Evolutionary conservation across 2,113 vertebrate species (phyloP).

Genomic region (Gulo gulo): DNA sequence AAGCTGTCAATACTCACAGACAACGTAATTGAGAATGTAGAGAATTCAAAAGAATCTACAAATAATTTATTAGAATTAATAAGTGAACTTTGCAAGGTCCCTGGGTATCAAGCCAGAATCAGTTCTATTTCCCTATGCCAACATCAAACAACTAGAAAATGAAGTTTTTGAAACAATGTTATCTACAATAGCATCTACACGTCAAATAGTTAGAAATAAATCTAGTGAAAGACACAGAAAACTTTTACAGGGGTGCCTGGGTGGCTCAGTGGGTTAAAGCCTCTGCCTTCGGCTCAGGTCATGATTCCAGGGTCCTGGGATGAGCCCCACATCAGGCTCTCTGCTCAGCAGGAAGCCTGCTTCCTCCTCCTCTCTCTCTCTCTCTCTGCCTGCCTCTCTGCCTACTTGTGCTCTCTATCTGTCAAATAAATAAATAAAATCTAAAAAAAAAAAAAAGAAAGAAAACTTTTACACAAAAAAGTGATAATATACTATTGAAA

Average conservation of each 20-base stretch:
- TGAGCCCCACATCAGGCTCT: no score
- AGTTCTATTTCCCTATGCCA: not conserved
- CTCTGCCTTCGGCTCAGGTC: no score
- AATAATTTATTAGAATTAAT: slow-evolving; percentile 10
- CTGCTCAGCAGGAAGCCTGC: no score
- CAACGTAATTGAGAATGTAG: not conserved
- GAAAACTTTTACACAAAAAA: not conserved
- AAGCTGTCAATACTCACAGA: not conserved
- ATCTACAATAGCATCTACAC: not conserved
- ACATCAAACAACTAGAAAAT: not conserved
- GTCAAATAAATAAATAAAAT: no score
- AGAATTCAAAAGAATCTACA: not conserved
- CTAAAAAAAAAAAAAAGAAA: no score
- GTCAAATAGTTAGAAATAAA: not conserved
- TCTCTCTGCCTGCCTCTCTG: no score
- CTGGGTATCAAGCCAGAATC: not conserved
- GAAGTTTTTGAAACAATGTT: not conserved
- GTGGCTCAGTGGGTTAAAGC: no score
- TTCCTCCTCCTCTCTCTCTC: no score
- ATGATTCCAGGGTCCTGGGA: no score
- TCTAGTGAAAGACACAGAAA: not conserved
- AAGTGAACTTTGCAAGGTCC: slow-evolving; percentile 3
- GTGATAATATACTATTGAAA: not conserved
- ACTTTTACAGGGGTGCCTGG: not conserved
- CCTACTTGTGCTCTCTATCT: no score